phyloP scores from a whole-genome alignment of 2,797 vertebrate species.

The Tapera naevia region DNA sequence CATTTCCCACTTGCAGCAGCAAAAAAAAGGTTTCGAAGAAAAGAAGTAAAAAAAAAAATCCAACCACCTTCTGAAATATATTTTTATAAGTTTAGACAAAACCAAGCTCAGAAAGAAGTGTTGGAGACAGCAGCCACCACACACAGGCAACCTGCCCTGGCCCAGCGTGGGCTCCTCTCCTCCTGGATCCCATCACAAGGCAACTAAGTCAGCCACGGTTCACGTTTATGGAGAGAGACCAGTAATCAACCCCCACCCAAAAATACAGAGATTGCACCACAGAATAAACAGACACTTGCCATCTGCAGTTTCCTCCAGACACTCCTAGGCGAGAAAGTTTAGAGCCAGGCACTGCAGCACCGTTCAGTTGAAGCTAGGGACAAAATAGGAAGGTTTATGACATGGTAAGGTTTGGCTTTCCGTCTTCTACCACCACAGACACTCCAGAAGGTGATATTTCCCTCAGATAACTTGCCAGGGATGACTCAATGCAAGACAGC shows the following conservation, averaged over 20 bases:
- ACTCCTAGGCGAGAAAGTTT: not conserved
- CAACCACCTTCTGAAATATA: not conserved
- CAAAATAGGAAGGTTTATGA: not conserved
- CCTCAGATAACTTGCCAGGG: not conserved
- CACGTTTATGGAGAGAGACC: not conserved
- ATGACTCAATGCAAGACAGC: not conserved
- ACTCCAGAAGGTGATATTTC: not conserved
- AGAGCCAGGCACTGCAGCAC: not conserved
- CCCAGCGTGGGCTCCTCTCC: not conserved
- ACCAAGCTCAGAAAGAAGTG: not conserved
- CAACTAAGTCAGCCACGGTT: not conserved
- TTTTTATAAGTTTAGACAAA: not conserved
- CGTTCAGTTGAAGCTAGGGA: not conserved
- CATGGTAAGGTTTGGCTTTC: not conserved
- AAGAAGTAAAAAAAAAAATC: not conserved
- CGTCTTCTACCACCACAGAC: not conserved
- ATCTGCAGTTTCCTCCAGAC: not conserved
- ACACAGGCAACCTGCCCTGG: not conserved
- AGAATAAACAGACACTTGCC: not conserved
- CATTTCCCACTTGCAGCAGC: fast-evolving
- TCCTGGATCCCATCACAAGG: not conserved
- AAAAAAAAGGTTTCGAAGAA: not conserved
- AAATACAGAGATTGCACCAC: not conserved
- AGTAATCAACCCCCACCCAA: not conserved
- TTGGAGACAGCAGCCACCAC: not conserved